Conservation (phyloP, 2,113 vertebrate genomes). For the Glaucomys volans region DNA sequence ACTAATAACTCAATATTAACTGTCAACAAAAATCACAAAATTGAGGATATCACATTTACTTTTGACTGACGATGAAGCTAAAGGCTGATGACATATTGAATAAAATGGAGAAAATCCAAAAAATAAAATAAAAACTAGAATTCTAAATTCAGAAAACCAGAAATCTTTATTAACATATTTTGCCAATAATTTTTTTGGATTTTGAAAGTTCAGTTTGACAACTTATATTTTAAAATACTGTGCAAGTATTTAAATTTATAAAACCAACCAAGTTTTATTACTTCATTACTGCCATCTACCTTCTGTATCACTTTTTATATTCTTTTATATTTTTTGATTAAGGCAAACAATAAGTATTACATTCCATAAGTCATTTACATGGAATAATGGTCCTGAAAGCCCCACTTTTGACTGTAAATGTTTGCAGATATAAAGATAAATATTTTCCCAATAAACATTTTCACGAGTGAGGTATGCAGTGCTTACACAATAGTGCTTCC, state of each 20-base stretch:
- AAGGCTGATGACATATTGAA: not conserved
- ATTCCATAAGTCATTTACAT: not conserved
- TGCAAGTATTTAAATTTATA: constrained; percentile 16
- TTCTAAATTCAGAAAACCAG: not conserved
- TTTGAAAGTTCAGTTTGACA: not conserved
- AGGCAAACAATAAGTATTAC: not conserved
- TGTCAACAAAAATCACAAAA: not conserved
- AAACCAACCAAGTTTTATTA: not conserved
- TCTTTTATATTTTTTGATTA: not conserved
- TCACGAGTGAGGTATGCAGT: not conserved
- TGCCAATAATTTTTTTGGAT: not conserved
- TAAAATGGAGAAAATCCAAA: not conserved
- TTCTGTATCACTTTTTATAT: not conserved
- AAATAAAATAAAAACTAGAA: not conserved
- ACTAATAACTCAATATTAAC: not conserved
- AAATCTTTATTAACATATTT: not conserved
- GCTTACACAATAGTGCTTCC: not conserved
- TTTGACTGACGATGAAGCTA: not conserved
- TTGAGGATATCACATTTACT: not conserved
- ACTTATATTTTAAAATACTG: not conserved
- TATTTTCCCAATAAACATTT: not conserved
- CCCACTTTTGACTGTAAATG: not conserved
- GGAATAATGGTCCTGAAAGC: not conserved
- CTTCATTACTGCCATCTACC: not conserved
- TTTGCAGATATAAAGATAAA: not conserved